These are phyloP conservation scores for Eunapius fragilis DNA, from an alignment of 37 sponge, comb jelly and placozoan genomes.

Conservation along the genomic window DNA sequence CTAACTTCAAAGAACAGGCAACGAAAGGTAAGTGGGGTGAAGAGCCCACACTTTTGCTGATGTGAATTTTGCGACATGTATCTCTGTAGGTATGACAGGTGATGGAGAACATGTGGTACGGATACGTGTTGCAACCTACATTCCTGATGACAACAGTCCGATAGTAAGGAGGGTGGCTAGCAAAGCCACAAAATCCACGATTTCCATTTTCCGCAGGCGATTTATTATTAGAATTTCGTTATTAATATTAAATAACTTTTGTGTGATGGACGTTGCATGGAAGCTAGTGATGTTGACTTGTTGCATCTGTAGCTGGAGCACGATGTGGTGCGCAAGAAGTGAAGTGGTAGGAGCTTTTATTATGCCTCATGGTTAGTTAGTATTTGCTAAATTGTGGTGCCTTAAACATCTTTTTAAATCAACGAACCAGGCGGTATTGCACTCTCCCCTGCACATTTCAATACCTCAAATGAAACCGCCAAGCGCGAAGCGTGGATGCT, in stretches of 20 bases:
- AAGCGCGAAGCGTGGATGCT: constrained; percentile 60
- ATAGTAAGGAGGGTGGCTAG: constrained; percentile 31
- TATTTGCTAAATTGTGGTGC: background rate
- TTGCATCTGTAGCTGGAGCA: background rate
- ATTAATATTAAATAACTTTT: no score
- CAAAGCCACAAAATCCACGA: background rate
- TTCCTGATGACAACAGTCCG: constrained; percentile 61
- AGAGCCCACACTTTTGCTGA: constrained; percentile 53
- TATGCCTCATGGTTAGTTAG: constrained; percentile 65
- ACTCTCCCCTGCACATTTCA: constrained; percentile 68
- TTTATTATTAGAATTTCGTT: background rate
- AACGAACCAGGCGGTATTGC: constrained; percentile 70
- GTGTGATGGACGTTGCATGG: no score
- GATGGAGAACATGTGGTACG: background rate
- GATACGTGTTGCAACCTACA: constrained; percentile 14
- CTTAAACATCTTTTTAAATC: background rate
- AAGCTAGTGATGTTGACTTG: background rate
- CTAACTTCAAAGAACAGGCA: constrained; percentile 66
- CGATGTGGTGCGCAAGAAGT: background rate
- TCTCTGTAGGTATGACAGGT: constrained; percentile 3
- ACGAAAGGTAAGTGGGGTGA: constrained; percentile 73
- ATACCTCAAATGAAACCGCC: constrained; percentile 55
- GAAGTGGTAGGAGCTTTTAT: constrained; percentile 63
- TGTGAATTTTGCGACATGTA: constrained; percentile 53
- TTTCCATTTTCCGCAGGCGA: background rate